Evolutionary conservation across 2,113 vertebrate genomes (phyloP).

Genomic region (Nerophis ophidion): DNA sequence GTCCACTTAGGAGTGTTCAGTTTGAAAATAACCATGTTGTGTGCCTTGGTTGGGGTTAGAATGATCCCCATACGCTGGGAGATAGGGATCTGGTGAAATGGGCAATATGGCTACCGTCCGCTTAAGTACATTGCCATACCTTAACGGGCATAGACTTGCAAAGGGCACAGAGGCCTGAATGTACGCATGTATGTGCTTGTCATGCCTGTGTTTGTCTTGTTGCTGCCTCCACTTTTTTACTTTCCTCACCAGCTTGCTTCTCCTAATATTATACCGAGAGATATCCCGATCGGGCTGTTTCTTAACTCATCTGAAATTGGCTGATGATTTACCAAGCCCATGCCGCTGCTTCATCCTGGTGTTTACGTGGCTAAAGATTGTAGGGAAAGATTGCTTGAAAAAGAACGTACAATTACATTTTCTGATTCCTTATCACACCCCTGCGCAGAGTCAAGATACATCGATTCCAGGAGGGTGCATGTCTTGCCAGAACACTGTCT

Average conservation of each 20-base stretch:
- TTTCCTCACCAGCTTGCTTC: slow-evolving; percentile 18
- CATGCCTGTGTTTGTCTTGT: slow-evolving; percentile 1
- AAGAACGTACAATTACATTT: too few species aligned
- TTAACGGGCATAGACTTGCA: slow-evolving; percentile 19
- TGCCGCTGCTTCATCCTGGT: too few species aligned
- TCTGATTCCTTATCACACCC: too few species aligned
- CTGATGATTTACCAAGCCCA: too few species aligned
- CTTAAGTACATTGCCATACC: slow-evolving; percentile 40
- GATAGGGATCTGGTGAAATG: slow-evolving; percentile 85
- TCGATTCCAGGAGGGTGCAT: too few species aligned
- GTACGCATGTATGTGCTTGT: slow-evolving; percentile 9
- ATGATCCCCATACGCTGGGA: slow-evolving; percentile 66
- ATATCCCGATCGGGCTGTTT: too few species aligned
- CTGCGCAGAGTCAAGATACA: too few species aligned
- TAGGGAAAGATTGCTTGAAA: too few species aligned
- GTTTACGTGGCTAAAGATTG: too few species aligned
- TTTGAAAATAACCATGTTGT: slow-evolving; percentile 57
- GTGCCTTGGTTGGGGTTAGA: slow-evolving; percentile 63
- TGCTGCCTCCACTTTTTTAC: not conserved
- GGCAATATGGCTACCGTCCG: slow-evolving; percentile 85
- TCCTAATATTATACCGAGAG: slow-evolving; percentile 5
- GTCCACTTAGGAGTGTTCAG: slow-evolving; percentile 48
- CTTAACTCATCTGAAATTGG: too few species aligned
- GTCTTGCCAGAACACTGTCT: too few species aligned
- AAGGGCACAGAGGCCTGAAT: slow-evolving; percentile 9